Evolutionary conservation across 2,113 vertebrate species (phyloP).

Genomic region (Nycticryphes semicollaris): DNA sequence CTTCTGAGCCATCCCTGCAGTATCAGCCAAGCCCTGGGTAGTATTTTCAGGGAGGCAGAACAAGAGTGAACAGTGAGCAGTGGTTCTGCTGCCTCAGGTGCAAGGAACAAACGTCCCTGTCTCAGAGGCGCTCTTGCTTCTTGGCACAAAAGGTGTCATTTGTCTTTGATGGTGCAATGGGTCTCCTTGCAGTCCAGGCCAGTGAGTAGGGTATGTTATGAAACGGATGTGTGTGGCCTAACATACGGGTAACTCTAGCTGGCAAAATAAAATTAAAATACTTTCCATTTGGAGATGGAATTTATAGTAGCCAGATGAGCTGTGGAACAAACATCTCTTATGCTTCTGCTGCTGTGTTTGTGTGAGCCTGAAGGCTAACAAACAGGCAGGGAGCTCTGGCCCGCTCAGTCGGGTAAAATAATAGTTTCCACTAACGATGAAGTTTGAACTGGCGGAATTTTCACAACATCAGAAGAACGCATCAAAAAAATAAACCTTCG

Average conservation of each 20-base stretch:
- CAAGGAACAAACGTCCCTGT: fast-evolving
- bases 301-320: constrained; percentile 60
- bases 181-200: not conserved
- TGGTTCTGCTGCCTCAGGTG: not conserved
- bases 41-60: not conserved
- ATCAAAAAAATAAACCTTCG: constrained; percentile 31
- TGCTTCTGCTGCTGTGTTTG: constrained; percentile 49
- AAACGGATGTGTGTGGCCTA: constrained; percentile 45
- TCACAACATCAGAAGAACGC: not conserved
- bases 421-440: constrained; percentile 48
- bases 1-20: not conserved
- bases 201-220: not conserved
- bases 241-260: constrained; percentile 40
- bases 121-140: not conserved
- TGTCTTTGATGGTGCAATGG: not conserved
- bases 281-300: constrained; percentile 63
- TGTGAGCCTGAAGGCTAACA: constrained; percentile 63
- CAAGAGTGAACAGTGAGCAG: not conserved
- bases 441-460: constrained; percentile 5
- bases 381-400: constrained; percentile 56
- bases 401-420: not conserved
- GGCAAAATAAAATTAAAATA: constrained; percentile 55
- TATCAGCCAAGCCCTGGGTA: not conserved
- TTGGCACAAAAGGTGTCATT: not conserved
- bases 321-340: constrained; percentile 55